phyloP scores from a whole-genome alignment of 2,888 invertebrate species.

The Epistrophe eligans region DNA sequence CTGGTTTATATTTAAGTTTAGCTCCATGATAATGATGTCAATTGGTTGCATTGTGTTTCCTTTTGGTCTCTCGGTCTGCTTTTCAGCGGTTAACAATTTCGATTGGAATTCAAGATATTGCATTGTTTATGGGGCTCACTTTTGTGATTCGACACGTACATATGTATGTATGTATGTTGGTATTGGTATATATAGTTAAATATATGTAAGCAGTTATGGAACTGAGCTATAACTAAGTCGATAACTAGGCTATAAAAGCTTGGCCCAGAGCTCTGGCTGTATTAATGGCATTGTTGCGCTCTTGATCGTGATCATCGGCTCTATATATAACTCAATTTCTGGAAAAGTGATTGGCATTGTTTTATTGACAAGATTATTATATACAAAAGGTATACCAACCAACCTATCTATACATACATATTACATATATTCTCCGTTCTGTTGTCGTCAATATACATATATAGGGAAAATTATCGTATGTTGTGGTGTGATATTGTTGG shows the following conservation, averaged over 20 bases:
- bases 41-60: constrained; percentile 74
- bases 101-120: constrained; percentile 75
- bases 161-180: not conserved
- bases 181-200: not conserved
- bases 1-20: constrained; percentile 75
- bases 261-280: constrained; percentile 26
- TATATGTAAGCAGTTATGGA: constrained; percentile 13
- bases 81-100: constrained; percentile 71
- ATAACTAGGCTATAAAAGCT: constrained; percentile 35
- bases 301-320: constrained; percentile 74
- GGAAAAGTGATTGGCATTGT: constrained; percentile 73
- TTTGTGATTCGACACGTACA: constrained; percentile 66
- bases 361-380: constrained; percentile 32
- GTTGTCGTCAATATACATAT: not conserved
- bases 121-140: constrained; percentile 73
- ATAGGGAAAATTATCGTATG: not conserved
- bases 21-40: constrained; percentile 76
- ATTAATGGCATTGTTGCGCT: constrained; percentile 54
- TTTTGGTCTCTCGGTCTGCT: constrained; percentile 62
- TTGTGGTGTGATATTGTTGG: constrained; percentile 26
- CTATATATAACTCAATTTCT: constrained; percentile 62
- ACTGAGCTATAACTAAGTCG: constrained; percentile 32
- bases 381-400: too few relatives aligned
- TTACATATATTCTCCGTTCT: not conserved
- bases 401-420: too few relatives aligned